phyloP scores from a whole-genome alignment of 1,140 invertebrate species.

The Micrasema minimum region DNA sequence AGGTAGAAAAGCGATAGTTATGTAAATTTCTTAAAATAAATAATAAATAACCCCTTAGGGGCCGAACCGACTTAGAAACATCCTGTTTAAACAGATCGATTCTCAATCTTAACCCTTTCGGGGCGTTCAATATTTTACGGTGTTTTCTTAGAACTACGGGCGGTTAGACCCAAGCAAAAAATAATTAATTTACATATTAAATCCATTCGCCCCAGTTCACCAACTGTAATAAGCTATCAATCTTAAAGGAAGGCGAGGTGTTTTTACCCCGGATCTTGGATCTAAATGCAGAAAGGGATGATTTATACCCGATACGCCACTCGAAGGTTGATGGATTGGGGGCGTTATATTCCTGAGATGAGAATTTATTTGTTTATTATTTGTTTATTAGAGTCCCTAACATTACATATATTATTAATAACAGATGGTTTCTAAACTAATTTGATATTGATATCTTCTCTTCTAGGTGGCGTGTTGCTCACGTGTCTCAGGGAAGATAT shows the following conservation, averaged over 20 bases:
- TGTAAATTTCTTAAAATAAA: neutral
- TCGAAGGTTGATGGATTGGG: constrained; percentile 12
- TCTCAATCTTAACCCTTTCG: neutral
- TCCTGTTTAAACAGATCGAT: too few relatives aligned
- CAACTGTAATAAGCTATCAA: constrained; percentile 14
- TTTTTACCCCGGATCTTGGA: constrained; percentile 12
- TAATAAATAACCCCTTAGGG: constrained; percentile 2
- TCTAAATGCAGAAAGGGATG: constrained; percentile 16
- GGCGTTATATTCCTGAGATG: too few relatives aligned
- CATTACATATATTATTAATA: too few relatives aligned
- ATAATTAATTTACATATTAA: constrained; percentile 30
- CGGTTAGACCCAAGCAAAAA: neutral
- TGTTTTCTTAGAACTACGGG: neutral
- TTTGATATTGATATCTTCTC: too few relatives aligned
- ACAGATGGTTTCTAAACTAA: too few relatives aligned
- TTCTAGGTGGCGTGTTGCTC: too few relatives aligned
- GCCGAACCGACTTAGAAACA: neutral
- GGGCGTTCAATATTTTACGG: constrained; percentile 5
- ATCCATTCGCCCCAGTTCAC: constrained; percentile 11
- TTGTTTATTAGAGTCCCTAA: too few relatives aligned
- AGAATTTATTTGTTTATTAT: too few relatives aligned
- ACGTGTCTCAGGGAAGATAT: too few relatives aligned
- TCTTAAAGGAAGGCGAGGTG: neutral
- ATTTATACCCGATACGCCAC: constrained; percentile 8
- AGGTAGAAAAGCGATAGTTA: neutral